Conservation (phyloP, 2,888 invertebrate species). For the Drosophila peninsularis region DNA sequence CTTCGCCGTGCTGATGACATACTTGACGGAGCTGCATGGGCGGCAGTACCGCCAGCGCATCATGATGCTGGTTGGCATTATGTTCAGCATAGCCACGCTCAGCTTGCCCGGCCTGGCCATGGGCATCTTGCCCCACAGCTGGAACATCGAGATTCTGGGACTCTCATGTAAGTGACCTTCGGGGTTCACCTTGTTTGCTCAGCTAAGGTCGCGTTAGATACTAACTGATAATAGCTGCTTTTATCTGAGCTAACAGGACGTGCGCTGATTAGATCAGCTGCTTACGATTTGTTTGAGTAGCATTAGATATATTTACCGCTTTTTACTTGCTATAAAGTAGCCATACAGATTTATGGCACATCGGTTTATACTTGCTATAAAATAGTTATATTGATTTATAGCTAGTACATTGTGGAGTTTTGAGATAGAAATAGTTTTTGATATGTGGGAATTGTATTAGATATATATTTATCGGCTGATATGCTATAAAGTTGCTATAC, state of each 20-base stretch:
- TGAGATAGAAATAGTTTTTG: too few species aligned
- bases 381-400: too few species aligned
- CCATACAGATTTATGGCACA: neutral
- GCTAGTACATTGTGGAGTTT: too few species aligned
- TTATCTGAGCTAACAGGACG: neutral
- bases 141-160: constrained; percentile 85
- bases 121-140: constrained; percentile 88
- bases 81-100: constrained; percentile 88
- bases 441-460: too few species aligned
- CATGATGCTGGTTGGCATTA: constrained; percentile 88
- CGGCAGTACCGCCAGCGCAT: constrained; percentile 88
- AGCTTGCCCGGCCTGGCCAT: constrained; percentile 90
- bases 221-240: neutral
- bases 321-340: neutral
- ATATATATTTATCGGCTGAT: too few species aligned
- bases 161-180: constrained; percentile 72
- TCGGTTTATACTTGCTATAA: neutral
- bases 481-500: too few species aligned
- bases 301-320: neutral
- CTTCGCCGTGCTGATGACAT: constrained; percentile 89
- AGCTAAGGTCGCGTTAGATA: too few species aligned
- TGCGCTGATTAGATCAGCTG: neutral
- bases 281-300: neutral
- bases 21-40: constrained; percentile 90
- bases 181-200: constrained; percentile 1